phyloP scores from a whole-genome alignment of 1,140 invertebrate species.

The Homalodisca vitripennis region DNA sequence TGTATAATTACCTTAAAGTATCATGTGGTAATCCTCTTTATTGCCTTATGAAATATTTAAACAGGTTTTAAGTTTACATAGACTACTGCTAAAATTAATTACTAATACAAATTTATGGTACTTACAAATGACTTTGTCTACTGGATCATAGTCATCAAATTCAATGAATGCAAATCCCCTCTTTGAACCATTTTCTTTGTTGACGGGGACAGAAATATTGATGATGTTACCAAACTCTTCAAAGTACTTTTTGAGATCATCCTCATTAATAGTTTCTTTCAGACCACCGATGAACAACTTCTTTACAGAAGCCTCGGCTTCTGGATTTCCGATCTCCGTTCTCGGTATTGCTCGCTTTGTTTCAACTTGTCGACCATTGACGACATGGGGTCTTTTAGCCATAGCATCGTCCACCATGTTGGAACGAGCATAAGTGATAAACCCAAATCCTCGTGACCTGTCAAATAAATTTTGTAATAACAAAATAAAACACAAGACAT shows the following conservation, averaged over 20 bases:
- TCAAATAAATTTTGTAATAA: too few species aligned
- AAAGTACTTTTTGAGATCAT: slow-evolving; percentile 55
- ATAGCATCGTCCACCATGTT: slow-evolving; percentile 95
- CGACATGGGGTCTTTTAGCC: slow-evolving; percentile 74
- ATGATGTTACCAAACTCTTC: slow-evolving; percentile 54
- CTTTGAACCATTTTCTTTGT: slow-evolving; percentile 56
- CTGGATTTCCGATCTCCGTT: slow-evolving; percentile 56
- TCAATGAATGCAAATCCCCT: slow-evolving; percentile 64
- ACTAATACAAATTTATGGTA: too few species aligned
- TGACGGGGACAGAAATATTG: slow-evolving; percentile 56
- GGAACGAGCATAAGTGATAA: slow-evolving; percentile 90
- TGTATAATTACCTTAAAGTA: too few species aligned
- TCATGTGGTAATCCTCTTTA: too few species aligned
- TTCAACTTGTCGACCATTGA: slow-evolving; percentile 88
- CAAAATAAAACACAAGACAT: too few species aligned
- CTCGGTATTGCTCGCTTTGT: slow-evolving; percentile 94
- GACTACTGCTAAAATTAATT: too few species aligned
- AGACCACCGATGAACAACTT: slow-evolving; percentile 65
- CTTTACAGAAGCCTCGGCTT: slow-evolving; percentile 61
- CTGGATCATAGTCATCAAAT: slow-evolving; percentile 64
- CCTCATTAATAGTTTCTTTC: slow-evolving; percentile 52
- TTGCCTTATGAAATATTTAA: too few species aligned
- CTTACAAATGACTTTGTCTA: slow-evolving; percentile 60
- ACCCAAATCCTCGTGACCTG: slow-evolving; percentile 91
- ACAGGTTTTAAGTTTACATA: too few species aligned